Conservation (phyloP, 2,888 invertebrate genomes). For the Monochamus alternatus region DNA sequence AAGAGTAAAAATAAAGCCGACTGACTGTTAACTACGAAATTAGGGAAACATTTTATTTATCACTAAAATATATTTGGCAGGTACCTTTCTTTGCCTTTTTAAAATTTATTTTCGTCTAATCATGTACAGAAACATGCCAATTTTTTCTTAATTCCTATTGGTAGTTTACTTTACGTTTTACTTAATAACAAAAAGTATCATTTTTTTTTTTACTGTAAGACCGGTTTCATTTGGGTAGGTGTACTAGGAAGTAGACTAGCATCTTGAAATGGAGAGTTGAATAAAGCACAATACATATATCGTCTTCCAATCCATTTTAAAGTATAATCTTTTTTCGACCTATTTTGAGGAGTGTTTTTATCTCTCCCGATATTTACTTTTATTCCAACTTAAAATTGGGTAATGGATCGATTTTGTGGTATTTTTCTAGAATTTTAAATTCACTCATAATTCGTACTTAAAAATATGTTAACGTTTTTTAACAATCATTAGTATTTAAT, state of each 20-base stretch:
- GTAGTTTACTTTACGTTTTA: not conserved
- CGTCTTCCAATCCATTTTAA: conserved; percentile 22
- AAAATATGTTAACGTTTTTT: no score
- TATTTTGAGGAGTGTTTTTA: conserved; percentile 34
- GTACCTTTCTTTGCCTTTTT: not conserved
- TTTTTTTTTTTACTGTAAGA: not conserved
- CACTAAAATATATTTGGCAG: not conserved
- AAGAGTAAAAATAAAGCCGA: conserved; percentile 60
- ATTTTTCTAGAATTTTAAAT: conserved; percentile 6
- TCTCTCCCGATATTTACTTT: conserved; percentile 22
- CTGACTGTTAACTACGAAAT: conserved; percentile 31
- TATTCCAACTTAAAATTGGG: conserved; percentile 1
- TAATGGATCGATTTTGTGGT: not conserved
- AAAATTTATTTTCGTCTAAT: not conserved
- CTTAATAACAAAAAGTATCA: not conserved
- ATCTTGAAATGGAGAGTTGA: conserved; percentile 29
- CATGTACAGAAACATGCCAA: conserved; percentile 13
- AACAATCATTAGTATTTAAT: not conserved
- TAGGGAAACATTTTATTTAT: conserved; percentile 5
- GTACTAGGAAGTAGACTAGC: conserved; percentile 25
- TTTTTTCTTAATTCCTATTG: conserved; percentile 6
- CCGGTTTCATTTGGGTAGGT: not conserved
- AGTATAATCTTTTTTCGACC: conserved; percentile 13
- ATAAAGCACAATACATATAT: conserved; percentile 29
- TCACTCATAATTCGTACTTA: no score